Conservation (phyloP, 2,797 vertebrate genomes). For the Rhabdomys pumilio region DNA sequence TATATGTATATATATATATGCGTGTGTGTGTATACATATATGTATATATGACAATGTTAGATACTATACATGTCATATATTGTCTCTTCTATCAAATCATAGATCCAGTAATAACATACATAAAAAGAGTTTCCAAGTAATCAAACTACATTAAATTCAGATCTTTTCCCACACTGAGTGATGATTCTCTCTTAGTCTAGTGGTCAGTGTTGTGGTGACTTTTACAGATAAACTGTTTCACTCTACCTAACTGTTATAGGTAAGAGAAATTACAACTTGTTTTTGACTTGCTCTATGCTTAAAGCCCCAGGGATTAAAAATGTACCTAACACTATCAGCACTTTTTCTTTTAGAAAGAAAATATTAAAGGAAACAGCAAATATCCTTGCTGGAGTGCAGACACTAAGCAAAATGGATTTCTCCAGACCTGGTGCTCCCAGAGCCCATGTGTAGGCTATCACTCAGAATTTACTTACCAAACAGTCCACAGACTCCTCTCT, state of each 20-base stretch:
- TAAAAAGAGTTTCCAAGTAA: not conserved
- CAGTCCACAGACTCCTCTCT: too few relatives aligned
- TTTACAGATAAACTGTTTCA: not conserved
- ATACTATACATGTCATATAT: not conserved
- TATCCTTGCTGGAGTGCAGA: not conserved
- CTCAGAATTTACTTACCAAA: not conserved
- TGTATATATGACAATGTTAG: not conserved
- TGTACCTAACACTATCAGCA: not conserved
- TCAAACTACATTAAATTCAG: not conserved
- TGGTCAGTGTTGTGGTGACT: not conserved
- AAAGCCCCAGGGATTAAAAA: not conserved
- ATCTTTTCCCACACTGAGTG: not conserved
- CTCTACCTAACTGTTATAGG: not conserved
- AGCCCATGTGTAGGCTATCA: not conserved
- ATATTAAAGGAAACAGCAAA: not conserved
- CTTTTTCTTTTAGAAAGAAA: not conserved
- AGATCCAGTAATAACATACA: not conserved
- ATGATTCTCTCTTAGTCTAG: not conserved
- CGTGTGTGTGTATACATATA: not conserved
- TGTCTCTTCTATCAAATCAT: conserved; percentile 21
- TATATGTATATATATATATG: not conserved
- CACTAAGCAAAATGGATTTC: not conserved
- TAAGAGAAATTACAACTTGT: not conserved
- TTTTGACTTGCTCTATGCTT: not conserved
- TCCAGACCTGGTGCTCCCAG: not conserved